A percentile compares a stretch with the other conserved stretches of the same genome.
These are phyloP conservation scores for Subanguina moxae DNA, from an alignment of 1,140 invertebrate genomes.

Conservation along the genomic window DNA sequence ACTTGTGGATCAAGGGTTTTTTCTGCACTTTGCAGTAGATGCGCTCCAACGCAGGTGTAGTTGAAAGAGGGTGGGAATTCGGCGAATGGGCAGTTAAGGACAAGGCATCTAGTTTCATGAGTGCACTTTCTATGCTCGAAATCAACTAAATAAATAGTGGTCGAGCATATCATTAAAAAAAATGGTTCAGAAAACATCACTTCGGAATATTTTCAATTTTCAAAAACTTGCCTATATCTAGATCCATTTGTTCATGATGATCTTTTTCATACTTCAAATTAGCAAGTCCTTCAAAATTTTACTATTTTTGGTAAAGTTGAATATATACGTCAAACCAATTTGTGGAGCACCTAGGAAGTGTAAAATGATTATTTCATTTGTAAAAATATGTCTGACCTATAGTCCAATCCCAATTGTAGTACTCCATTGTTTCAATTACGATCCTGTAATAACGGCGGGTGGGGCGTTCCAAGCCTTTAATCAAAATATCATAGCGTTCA, in stretches of 20 bases:
- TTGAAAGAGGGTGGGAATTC: constrained; percentile 36
- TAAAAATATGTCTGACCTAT: no score
- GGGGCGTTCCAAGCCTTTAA: constrained; percentile 44
- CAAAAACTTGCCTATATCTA: constrained; percentile 1
- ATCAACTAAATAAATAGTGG: constrained; percentile 45
- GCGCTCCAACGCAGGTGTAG: constrained; percentile 43
- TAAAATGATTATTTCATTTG: no score
- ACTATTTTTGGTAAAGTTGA: constrained; percentile 11
- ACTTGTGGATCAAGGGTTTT: constrained; percentile 43
- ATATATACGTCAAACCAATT: not conserved
- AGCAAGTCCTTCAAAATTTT: constrained; percentile 31
- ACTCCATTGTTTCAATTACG: constrained; percentile 54
- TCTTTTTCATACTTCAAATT: constrained; percentile 49
- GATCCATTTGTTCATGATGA: constrained; percentile 20
- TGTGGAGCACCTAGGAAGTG: not conserved
- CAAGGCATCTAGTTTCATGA: constrained; percentile 27
- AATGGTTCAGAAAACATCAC: not conserved
- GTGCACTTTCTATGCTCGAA: constrained; percentile 47
- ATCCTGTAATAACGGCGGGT: constrained; percentile 45
- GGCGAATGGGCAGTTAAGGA: constrained; percentile 54
- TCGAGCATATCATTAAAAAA: not conserved
- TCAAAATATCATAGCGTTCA: constrained; percentile 53
- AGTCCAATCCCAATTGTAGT: constrained; percentile 49
- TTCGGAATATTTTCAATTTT: not conserved
- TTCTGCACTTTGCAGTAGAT: constrained; percentile 41